Evolutionary conservation across 2,888 invertebrate species (phyloP), one percentile per base, ranked within the genome.

Genomic region (Tinea semifulvella): DNA sequence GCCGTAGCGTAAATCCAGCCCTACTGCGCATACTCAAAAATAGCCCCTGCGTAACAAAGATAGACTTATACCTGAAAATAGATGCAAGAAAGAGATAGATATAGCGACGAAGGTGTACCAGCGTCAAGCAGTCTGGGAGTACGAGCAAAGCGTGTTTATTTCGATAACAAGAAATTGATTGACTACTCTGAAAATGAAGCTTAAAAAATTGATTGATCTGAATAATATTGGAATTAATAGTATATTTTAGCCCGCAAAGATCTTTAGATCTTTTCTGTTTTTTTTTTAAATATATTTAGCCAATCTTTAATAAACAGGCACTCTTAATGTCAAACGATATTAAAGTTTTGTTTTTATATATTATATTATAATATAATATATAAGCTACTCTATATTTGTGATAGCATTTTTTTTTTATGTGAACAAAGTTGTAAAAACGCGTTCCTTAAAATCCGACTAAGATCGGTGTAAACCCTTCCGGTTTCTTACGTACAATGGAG

Each of bases 101-200:
- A 55, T 49, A 58, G 56, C 54, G 57, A 66, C 73, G 75, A 69
- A 69, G 71, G 59, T 59, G 67, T 74, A 66, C 13, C 6, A 70
- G 73, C 77, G 77, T 68, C 79, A 79, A 71, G 74, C 79, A 71
- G 79, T 80, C 79, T 80, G 70, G 62, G 65, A 74, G 8, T 6
- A 11, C 22, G 7, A 17, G 22, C n/a, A 11, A 22, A 40, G 22
- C 40, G 22, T 40, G 13, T 40, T 40, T 40, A 40, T 40, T 40
- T 22, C 18, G 20, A 40, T 40, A 40, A 40, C 22, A 22, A 20
- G 31, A 13, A 31, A 31, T 31, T 31, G 31, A 31, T 31, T 31
- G 13, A n/a, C 31, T 31, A 31, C 31, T 4, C n/a, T 31, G 14
- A 31, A 31, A 31, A 31, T 31, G 13, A 11, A 27, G 27, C 11